Conservation (phyloP, 2,797 vertebrate species). For the Bufotes viridis region DNA sequence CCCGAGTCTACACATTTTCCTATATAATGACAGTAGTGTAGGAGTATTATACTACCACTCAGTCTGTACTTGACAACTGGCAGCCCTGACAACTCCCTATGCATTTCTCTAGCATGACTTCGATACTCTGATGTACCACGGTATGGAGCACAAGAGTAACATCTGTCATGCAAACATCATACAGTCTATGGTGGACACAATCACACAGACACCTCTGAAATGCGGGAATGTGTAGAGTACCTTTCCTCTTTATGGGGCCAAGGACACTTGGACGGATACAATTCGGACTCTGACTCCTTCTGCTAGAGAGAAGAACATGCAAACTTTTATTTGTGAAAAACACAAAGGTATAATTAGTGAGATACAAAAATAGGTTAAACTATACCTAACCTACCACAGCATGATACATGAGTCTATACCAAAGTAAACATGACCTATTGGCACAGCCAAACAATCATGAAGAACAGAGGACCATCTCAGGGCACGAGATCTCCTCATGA, state of each 20-base stretch:
- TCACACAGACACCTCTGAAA: background rate
- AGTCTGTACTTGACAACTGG: constrained; percentile 41
- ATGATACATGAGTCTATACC: too few species aligned
- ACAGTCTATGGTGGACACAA: background rate
- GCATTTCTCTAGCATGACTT: constrained; percentile 17
- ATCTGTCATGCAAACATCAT: constrained; percentile 11
- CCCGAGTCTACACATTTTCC: background rate
- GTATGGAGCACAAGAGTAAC: background rate
- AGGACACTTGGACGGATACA: constrained; percentile 95
- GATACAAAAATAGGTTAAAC: background rate
- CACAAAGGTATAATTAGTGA: background rate
- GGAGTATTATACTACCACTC: constrained; percentile 53
- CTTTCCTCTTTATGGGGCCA: constrained; percentile 96
- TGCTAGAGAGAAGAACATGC: constrained; percentile 72
- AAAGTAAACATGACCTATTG: too few species aligned
- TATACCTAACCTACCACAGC: background rate
- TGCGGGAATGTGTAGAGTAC: constrained; percentile 68
- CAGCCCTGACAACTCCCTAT: background rate
- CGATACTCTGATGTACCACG: background rate
- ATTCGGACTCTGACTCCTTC: constrained; percentile 95
- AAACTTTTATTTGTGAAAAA: background rate
- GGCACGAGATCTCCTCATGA: too few species aligned
- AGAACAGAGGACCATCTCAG: too few species aligned
- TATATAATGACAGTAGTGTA: constrained; percentile 20
- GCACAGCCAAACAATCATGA: too few species aligned